Evolutionary conservation across 2,113 vertebrate species (phyloP).

Genomic region (Sinocyclocheilus rhinocerous): DNA sequence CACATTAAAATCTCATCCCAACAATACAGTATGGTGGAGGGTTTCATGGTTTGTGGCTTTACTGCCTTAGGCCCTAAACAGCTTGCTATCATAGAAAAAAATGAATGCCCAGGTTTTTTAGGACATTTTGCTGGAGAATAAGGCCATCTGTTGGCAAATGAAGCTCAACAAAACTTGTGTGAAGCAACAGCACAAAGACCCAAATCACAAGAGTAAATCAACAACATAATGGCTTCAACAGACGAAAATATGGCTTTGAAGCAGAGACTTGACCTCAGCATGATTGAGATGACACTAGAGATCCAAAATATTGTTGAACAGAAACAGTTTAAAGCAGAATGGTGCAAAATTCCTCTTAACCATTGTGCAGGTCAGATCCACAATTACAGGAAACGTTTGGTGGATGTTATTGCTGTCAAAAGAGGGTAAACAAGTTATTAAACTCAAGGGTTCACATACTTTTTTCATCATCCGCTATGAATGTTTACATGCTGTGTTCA

Average conservation of each 20-base stretch:
- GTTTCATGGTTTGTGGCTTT: constrained; percentile 2
- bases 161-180: neutral
- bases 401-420: neutral
- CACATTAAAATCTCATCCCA: neutral
- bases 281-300: constrained; percentile 3
- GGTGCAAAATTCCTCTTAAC: neutral
- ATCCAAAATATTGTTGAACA: neutral
- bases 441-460: neutral
- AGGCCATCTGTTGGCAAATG: neutral
- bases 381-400: neutral
- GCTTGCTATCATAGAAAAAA: neutral
- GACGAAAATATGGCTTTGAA: neutral
- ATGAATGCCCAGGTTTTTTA: neutral
- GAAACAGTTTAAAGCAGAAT: neutral
- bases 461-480: neutral
- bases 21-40: neutral
- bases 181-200: neutral
- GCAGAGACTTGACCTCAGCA: neutral
- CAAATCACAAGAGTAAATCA: neutral
- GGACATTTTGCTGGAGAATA: neutral
- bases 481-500: neutral
- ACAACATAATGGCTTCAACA: neutral
- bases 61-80: neutral
- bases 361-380: neutral
- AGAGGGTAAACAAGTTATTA: constrained; percentile 1